Percentiles rank a stretch among this genome's conserved stretches.
These are phyloP conservation scores for Chelonus formosanus DNA, from an alignment of 2,888 invertebrate genomes.

Conservation along the genomic window DNA sequence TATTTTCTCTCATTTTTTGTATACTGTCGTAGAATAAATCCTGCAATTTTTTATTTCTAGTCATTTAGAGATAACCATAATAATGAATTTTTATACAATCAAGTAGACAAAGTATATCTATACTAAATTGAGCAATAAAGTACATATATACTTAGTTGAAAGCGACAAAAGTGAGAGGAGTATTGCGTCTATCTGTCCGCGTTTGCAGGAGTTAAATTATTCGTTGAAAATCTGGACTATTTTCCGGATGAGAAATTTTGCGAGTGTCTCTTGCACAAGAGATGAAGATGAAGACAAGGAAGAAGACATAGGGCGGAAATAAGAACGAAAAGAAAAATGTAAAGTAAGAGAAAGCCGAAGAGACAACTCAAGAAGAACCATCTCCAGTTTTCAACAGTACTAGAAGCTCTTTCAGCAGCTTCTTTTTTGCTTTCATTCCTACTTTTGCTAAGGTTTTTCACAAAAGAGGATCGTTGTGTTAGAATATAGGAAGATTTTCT, in stretches of 20 bases:
- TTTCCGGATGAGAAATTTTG: conserved; percentile 29
- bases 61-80: too few relatives aligned
- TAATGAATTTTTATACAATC: too few relatives aligned
- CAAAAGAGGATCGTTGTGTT: conserved; percentile 10
- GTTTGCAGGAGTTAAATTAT: conserved; percentile 28
- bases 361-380: conserved; percentile 27
- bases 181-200: conserved; percentile 24
- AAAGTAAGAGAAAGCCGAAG: conserved; percentile 24
- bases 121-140: neutral
- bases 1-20: conserved; percentile 22
- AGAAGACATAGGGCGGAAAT: neutral
- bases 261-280: conserved; percentile 9
- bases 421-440: conserved; percentile 22
- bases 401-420: conserved; percentile 7
- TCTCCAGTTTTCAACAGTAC: conserved; percentile 12
- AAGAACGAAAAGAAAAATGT: conserved; percentile 24
- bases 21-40: neutral
- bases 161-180: conserved; percentile 8
- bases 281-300: conserved; percentile 1
- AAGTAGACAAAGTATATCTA: too few relatives aligned
- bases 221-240: conserved; percentile 28
- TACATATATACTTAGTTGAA: neutral
- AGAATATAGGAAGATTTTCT: conserved; percentile 24
- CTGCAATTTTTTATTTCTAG: too few relatives aligned
- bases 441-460: conserved; percentile 6